These are phyloP conservation scores for Ectobius pallidus DNA, from an alignment of 2,888 invertebrate species.

Conservation along the genomic window DNA sequence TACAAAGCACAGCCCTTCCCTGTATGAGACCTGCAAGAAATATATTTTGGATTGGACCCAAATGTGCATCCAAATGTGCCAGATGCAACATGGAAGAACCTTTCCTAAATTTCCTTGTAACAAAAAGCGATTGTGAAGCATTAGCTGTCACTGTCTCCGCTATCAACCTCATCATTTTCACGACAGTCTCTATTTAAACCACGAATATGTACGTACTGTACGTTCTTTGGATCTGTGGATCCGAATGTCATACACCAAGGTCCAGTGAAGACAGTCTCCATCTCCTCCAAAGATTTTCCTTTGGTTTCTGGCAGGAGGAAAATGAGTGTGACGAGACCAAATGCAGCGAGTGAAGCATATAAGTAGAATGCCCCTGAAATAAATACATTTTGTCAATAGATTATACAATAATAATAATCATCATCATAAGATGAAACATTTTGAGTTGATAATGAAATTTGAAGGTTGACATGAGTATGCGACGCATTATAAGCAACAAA, in stretches of 20 bases:
- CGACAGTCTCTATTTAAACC: conserved; percentile 55
- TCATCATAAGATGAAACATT: neutral
- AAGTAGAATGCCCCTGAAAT: conserved; percentile 60
- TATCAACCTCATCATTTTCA: conserved; percentile 47
- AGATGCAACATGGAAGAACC: neutral
- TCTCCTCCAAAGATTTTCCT: conserved; percentile 58
- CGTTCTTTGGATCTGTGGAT: conserved; percentile 44
- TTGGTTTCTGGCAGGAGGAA: conserved; percentile 61
- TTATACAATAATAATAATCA: neutral
- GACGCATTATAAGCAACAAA: too few relatives aligned
- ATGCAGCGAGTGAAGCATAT: conserved; percentile 56
- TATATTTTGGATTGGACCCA: neutral
- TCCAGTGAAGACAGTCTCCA: conserved; percentile 54
- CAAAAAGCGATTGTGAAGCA: neutral
- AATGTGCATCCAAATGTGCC: neutral
- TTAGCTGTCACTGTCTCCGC: conserved; percentile 44
- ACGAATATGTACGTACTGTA: conserved; percentile 57
- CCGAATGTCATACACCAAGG: conserved; percentile 30
- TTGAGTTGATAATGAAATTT: neutral
- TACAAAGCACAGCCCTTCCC: neutral
- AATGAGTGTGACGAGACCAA: conserved; percentile 56
- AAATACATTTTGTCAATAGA: conserved; percentile 3
- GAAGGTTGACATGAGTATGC: neutral
- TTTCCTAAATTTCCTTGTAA: neutral
- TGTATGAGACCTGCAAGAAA: neutral